phyloP scores from a whole-genome alignment of 2,888 invertebrate species.

The Drosophila prolongata region DNA sequence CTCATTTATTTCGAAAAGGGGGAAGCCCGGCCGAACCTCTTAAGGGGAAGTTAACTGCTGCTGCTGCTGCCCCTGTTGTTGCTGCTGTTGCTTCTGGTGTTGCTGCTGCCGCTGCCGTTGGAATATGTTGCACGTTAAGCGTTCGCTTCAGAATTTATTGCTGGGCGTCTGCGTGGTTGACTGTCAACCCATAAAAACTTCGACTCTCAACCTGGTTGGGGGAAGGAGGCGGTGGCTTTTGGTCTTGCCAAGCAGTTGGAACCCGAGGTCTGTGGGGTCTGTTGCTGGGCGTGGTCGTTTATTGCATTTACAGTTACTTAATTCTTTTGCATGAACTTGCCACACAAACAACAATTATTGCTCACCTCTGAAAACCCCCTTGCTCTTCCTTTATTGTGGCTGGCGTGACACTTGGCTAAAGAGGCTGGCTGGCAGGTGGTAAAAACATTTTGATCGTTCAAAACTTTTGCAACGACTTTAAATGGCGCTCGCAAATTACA shows the following conservation, averaged over 20 bases:
- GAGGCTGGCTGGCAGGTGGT: slow-evolving; percentile 28
- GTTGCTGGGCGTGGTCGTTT: slow-evolving; percentile 51
- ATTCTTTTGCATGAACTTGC: slow-evolving; percentile 76
- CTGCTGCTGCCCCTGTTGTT: slow-evolving; percentile 28
- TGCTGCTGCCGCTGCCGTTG: slow-evolving; percentile 19
- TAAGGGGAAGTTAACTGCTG: slow-evolving; percentile 42
- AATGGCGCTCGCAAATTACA: slow-evolving; percentile 54
- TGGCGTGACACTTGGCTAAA: slow-evolving; percentile 45
- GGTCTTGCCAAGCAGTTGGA: not conserved
- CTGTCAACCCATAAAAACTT: slow-evolving; percentile 74
- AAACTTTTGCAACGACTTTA: slow-evolving; percentile 58
- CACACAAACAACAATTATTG: slow-evolving; percentile 73
- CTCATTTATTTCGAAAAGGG: slow-evolving; percentile 68
- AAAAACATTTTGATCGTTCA: slow-evolving; percentile 59
- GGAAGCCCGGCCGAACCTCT: slow-evolving; percentile 25
- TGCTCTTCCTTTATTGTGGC: slow-evolving; percentile 24
- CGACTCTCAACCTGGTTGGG: slow-evolving; percentile 12
- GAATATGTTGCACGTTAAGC: slow-evolving; percentile 78
- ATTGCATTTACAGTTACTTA: slow-evolving; percentile 75
- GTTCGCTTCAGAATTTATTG: slow-evolving; percentile 67
- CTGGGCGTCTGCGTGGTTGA: slow-evolving; percentile 67
- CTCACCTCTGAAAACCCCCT: slow-evolving; percentile 43
- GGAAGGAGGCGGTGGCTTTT: not conserved
- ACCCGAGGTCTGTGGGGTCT: not conserved
- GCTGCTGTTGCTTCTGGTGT: slow-evolving; percentile 2